Base-by-base conservation (phyloP, 2,113 vertebrate genomes). In the Actenoides hombroni region DNA sequence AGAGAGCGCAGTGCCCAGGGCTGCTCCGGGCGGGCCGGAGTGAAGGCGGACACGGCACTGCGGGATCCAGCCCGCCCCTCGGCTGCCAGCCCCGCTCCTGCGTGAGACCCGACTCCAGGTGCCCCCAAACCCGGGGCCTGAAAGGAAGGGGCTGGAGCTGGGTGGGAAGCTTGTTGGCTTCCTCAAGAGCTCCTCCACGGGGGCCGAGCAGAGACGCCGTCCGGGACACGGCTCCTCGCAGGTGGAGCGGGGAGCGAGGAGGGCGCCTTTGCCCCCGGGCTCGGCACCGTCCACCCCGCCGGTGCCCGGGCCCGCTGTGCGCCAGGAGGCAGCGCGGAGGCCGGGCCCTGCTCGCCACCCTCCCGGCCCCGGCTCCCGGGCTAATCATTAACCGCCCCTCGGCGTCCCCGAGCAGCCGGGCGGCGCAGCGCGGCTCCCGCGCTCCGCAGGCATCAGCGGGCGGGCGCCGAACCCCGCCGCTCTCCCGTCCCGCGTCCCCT, bases 351-450 rank as follows among this genome's bases (percentile, higher is more conserved):
- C 15, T 4, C 67, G 24, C 59, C 20, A 29, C 54, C 46, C 25
- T 20, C 31, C 77, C 74, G 46, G 37, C 48, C 29, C 46, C 39
- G 20, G 46, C 56, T 48, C 37, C 54, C 33, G 39, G 73, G 82
- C 3, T 90, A 87, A 94, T 95, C 53, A 92, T 94, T 87, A 95
- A 90, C 90, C 29, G 29, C 23, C 24, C 46, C 48, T 10, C 35
- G 65, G 44, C 37, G 13, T 40, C 56, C 3, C 48, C 56, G 24
- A n/a, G 46, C 44, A 19, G n/a, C 51, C n/a, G 44, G 39, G 28
- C 37, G 18, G 51, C 23, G 67, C 74, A 40, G 26, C 63, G 51
- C 75, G 10, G 49, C 56, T n/a, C 37, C 53, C 20, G 64, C 37
- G 4, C 33, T 25, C 42, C 2, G 9, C 49, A 10, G 42, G 33